Conservation (phyloP, 2,888 invertebrate genomes). For the Chymomyza amoena region DNA sequence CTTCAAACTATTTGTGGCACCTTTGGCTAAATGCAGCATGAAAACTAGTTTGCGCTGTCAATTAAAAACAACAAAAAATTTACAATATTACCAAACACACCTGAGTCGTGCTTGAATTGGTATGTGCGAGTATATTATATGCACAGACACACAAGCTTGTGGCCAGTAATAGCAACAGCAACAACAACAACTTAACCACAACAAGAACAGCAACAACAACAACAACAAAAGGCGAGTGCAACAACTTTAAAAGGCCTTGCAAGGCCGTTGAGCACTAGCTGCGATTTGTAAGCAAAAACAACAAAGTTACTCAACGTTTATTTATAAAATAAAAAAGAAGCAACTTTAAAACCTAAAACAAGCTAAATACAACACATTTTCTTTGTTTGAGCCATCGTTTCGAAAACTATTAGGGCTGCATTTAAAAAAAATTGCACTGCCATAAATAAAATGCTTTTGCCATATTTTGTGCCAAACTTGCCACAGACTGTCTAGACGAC, state of each 20-base stretch:
- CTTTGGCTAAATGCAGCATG: conserved; percentile 36
- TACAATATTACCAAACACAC: conserved; percentile 39
- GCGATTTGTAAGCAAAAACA: conserved; percentile 13
- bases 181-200: conserved; percentile 20
- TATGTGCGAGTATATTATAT: conserved; percentile 16
- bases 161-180: conserved; percentile 20
- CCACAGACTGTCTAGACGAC: conserved; percentile 59
- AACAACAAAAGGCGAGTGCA: conserved; percentile 48
- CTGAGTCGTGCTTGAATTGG: conserved; percentile 19
- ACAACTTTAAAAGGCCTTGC: conserved; percentile 76
- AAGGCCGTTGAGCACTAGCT: conserved; percentile 65
- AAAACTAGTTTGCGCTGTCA: conserved; percentile 57
- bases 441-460: not conserved
- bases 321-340: not conserved
- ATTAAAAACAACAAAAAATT: conserved; percentile 43
- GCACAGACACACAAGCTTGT: conserved; percentile 19
- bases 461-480: conserved; percentile 33
- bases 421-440: not conserved
- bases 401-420: not conserved
- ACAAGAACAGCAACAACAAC: conserved; percentile 15
- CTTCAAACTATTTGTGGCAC: conserved; percentile 42
- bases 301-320: not conserved
- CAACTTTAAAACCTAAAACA: not conserved
- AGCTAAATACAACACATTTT: not conserved
- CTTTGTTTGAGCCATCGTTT: not conserved